These are phyloP conservation scores for Trichogramma pretiosum DNA, from an alignment of 1,140 invertebrate species.

Conservation along the genomic window DNA sequence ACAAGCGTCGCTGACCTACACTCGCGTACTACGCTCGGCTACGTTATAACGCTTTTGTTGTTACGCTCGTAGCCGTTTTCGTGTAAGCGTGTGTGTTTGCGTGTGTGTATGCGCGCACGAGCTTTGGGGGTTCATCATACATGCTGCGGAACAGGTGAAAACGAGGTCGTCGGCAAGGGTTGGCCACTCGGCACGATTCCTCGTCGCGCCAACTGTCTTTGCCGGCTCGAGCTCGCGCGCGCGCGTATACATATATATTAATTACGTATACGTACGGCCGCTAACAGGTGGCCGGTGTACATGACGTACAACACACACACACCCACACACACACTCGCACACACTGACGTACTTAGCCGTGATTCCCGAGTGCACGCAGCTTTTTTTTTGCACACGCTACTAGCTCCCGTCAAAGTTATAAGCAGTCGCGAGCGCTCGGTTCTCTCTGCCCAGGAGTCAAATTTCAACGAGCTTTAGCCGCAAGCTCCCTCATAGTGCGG, in stretches of 20 bases:
- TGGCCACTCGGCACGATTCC: conserved; percentile 2
- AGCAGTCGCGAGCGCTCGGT: no score
- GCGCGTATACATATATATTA: no score
- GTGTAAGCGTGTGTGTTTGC: neutral
- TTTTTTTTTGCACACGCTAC: no score
- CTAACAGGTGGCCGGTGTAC: conserved; percentile 2
- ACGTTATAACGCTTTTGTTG: neutral
- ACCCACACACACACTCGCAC: no score
- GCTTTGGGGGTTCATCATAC: neutral
- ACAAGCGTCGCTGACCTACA: neutral
- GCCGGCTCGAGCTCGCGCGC: neutral
- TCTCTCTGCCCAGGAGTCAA: no score
- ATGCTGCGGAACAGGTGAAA: neutral
- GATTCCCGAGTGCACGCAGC: no score
- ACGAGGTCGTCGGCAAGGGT: neutral
- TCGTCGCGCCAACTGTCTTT: conserved; percentile 1
- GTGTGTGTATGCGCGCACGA: neutral
- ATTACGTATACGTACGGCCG: neutral
- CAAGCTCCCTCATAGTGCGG: no score
- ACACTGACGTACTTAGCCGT: no score
- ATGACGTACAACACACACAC: no score
- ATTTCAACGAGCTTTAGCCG: no score
- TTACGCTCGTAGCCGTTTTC: no score
- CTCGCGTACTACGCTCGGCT: neutral
- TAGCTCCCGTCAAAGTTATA: no score